A percentile compares a stretch with the other conserved stretches of the same genome.
Evolutionary conservation across 2,113 vertebrate species (phyloP).

Genomic region (Zosterops lateralis): DNA sequence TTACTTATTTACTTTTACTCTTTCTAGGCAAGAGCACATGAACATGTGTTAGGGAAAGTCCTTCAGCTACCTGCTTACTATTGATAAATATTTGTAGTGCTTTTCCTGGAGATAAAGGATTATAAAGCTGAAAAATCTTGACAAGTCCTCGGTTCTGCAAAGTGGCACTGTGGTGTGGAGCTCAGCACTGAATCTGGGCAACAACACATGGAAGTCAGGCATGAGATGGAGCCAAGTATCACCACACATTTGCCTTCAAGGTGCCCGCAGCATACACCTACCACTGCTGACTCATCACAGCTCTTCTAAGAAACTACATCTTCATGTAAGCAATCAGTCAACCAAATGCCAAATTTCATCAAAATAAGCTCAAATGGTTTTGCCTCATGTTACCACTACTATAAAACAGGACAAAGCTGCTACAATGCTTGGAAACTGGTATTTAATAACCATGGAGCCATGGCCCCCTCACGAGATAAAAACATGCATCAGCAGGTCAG

Average conservation of each 20-base stretch:
- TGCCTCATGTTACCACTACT: neutral
- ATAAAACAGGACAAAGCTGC: neutral
- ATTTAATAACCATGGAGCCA: neutral
- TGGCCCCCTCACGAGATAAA: neutral
- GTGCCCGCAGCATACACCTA: accelerated
- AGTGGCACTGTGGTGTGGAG: neutral
- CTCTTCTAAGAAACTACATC: neutral
- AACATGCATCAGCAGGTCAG: neutral
- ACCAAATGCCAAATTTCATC: neutral
- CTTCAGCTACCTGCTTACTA: neutral
- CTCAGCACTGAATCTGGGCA: accelerated
- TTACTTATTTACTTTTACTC: neutral
- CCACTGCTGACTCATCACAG: accelerated
- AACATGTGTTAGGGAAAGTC: neutral
- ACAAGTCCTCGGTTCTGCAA: neutral
- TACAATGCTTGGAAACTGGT: accelerated
- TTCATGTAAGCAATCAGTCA: neutral
- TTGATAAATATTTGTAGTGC: neutral
- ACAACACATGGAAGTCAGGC: accelerated
- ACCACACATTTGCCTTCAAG: neutral
- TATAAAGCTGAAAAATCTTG: neutral
- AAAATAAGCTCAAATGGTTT: neutral
- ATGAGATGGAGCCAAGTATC: neutral
- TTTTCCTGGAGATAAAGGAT: neutral
- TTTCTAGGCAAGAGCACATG: neutral